Evolutionary conservation across 2,888 invertebrate species (phyloP), one percentile per base, ranked within the genome.

Genomic region (Trilocha varians): DNA sequence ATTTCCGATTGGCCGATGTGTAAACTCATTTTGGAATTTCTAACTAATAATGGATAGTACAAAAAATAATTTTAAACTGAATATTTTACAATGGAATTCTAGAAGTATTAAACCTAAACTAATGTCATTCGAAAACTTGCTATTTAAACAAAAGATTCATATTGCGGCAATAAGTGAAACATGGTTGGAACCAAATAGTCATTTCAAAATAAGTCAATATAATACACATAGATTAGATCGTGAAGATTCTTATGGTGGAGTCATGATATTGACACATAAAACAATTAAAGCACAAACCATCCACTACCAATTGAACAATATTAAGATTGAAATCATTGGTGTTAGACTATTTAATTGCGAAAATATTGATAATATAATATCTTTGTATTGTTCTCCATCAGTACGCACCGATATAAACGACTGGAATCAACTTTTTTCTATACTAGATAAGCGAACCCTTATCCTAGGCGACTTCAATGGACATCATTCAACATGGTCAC

Each of bases 21-120:
- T 32, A 41, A 36, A 14, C 4, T 16, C 13, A 13, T 36, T 9
- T 36, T 32, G 13, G 15, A 16, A 6, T 39, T 32, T 39, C 32
- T 36, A 8, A 18, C 8, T 4, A 8, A 18, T 18, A 34, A 34
- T 38, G 40, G 40, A 13, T 42, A 38, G 5, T 9, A 35, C 5
- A 37, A 44, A 44, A 47, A 47, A 45, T 39, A 43, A 43, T 45
- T 46, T 49, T 42, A 40, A 45, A 45, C 43, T 41, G n/a, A 39
- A 34, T 38, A 43, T 38, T 5, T 18, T 50, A 0, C 54, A 59
- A 33, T 58, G 57, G 60, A 60, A 60, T 34, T 37, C 45, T 2
- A 55, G 50, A 39, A 59, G 59, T 40, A 5, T 59, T 2, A 43
- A 41, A 35, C 55, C 55, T n/a, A 59, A 59, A 36, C 8, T 32